Evolutionary conservation across 2,888 invertebrate species (phyloP).

Genomic region (Lobophora halterata): DNA sequence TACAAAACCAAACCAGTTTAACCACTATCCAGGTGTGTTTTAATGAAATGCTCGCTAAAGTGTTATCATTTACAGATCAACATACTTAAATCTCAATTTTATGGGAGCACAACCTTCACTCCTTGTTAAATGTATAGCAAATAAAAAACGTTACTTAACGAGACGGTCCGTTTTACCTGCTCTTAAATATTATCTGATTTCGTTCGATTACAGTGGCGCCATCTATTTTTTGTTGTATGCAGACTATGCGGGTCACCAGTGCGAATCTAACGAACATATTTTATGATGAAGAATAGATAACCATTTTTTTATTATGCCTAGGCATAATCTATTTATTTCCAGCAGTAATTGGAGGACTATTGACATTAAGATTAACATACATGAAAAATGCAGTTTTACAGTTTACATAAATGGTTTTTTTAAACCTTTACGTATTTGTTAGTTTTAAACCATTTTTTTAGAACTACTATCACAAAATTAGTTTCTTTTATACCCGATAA

Average conservation of each 20-base stretch:
- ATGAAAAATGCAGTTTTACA: too few relatives aligned
- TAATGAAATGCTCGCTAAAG: slow-evolving; percentile 33
- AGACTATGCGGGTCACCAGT: slow-evolving; percentile 8
- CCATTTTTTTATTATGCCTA: too few relatives aligned
- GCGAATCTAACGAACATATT: too few relatives aligned
- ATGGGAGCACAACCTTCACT: slow-evolving; percentile 34
- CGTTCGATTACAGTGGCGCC: slow-evolving; percentile 52
- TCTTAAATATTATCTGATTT: slow-evolving; percentile 50
- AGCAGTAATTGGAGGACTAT: too few relatives aligned
- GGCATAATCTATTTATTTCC: too few relatives aligned
- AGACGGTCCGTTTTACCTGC: slow-evolving; percentile 52
- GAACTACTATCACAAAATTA: too few relatives aligned
- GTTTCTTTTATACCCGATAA: too few relatives aligned
- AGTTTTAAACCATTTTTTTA: too few relatives aligned
- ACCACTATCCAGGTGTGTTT: slow-evolving; percentile 14
- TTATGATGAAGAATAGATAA: too few relatives aligned
- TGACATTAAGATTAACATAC: too few relatives aligned
- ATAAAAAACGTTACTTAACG: slow-evolving; percentile 43
- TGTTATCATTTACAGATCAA: slow-evolving; percentile 30
- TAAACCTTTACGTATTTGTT: too few relatives aligned
- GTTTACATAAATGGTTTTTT: too few relatives aligned
- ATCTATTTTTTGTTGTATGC: slow-evolving; percentile 37
- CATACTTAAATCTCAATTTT: slow-evolving; percentile 41
- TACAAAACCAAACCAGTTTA: not conserved
- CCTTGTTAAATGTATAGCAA: slow-evolving; percentile 31